Evolutionary conservation across 2,113 vertebrate species (phyloP).

Genomic region (Clarias macrocephalus): DNA sequence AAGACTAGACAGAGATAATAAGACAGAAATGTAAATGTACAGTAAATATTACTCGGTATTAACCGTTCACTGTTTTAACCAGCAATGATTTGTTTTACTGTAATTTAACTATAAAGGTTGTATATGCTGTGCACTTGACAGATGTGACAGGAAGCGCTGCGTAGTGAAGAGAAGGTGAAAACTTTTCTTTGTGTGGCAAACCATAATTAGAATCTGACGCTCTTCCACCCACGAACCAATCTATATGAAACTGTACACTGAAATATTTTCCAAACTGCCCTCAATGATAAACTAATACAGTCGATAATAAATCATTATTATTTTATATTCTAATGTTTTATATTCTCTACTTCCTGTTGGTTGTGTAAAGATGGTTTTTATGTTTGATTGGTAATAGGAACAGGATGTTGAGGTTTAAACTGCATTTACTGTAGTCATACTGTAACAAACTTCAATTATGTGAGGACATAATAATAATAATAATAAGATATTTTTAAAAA

Average conservation of each 20-base stretch:
- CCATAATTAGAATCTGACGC: slow-evolving; percentile 12
- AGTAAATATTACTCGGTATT: background rate
- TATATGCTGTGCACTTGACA: background rate
- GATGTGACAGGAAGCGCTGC: background rate
- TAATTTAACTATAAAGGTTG: background rate
- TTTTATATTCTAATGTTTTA: background rate
- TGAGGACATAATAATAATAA: background rate
- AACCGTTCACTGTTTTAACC: background rate
- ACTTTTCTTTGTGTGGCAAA: slow-evolving; percentile 34
- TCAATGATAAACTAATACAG: background rate
- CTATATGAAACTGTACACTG: slow-evolving; percentile 10
- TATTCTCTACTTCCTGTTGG: background rate
- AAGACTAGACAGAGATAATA: background rate
- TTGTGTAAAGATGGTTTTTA: background rate
- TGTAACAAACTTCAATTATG: background rate
- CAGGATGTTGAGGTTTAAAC: background rate
- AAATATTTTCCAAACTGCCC: background rate
- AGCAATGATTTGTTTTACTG: background rate
- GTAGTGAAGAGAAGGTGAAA: background rate
- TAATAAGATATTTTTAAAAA: too few species aligned
- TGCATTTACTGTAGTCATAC: slow-evolving; percentile 8
- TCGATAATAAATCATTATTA: background rate
- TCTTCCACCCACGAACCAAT: slow-evolving; percentile 8
- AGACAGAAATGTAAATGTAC: background rate
- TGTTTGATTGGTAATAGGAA: background rate